Evolutionary conservation across 1,140 invertebrate genomes (phyloP).

Genomic region (Penaeus vannamei): DNA sequence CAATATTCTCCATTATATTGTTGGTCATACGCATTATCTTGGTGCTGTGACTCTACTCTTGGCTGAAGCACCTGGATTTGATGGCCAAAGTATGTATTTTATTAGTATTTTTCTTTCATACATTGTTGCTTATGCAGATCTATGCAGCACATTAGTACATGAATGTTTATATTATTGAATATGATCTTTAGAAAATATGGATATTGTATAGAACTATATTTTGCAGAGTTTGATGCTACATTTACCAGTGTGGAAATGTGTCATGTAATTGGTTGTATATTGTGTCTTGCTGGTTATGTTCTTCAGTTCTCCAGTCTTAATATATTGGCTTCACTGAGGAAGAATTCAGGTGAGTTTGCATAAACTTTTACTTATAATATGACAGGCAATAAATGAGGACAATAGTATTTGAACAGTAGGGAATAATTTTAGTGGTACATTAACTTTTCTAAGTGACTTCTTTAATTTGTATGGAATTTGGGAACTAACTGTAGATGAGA

Average conservation of each 20-base stretch:
- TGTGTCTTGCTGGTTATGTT: slow-evolving; percentile 29
- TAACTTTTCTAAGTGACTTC: no score
- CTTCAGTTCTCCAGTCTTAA: slow-evolving; percentile 36
- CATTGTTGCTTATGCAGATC: neutral
- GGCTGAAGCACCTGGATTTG: slow-evolving; percentile 82
- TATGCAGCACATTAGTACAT: neutral
- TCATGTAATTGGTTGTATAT: slow-evolving; percentile 29
- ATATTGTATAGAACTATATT: no score
- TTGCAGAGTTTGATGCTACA: slow-evolving; percentile 10
- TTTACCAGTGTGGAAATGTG: slow-evolving; percentile 13
- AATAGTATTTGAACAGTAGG: no score
- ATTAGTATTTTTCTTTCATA: neutral
- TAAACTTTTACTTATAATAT: neutral
- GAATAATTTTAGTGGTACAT: no score
- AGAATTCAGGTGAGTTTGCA: slow-evolving; percentile 21
- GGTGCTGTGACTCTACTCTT: slow-evolving; percentile 79
- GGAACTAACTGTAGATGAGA: no score
- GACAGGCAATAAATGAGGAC: no score
- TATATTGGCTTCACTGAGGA: slow-evolving; percentile 38
- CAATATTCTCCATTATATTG: slow-evolving; percentile 82
- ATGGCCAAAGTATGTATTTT: slow-evolving; percentile 11
- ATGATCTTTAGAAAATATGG: neutral
- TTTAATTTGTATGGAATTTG: no score
- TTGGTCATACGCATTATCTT: slow-evolving; percentile 84
- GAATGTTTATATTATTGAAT: neutral